Conservation (phyloP, 2,113 vertebrate genomes). For the Mormyrus lacerda region DNA sequence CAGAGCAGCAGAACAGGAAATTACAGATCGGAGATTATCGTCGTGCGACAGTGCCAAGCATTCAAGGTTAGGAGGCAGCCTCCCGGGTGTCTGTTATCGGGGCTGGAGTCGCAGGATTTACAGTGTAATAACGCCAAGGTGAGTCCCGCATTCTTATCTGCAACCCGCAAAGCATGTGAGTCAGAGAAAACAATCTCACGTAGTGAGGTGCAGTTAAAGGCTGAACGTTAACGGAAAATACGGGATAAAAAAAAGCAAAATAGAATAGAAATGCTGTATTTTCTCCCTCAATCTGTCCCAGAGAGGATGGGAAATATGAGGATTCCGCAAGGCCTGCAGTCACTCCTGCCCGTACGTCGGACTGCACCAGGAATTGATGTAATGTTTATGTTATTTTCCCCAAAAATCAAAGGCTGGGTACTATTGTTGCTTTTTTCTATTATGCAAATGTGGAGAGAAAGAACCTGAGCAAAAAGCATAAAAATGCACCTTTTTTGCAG, state of each 20-base stretch:
- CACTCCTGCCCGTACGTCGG: neutral
- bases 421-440: neutral
- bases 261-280: neutral
- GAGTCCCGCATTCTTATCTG: conserved; percentile 17
- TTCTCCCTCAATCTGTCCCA: neutral
- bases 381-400: neutral
- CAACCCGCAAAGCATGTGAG: conserved; percentile 12
- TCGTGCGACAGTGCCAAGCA: conserved; percentile 1
- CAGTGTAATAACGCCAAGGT: conserved; percentile 32
- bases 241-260: neutral
- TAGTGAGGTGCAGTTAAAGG: conserved; percentile 19
- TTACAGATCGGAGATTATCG: neutral
- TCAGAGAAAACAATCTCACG: neutral
- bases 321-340: neutral
- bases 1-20: conserved; percentile 14
- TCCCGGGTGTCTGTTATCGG: conserved; percentile 19
- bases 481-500: neutral
- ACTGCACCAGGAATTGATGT: neutral
- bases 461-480: neutral
- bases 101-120: conserved; percentile 31
- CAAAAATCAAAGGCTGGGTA: neutral
- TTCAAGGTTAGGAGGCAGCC: neutral
- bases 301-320: neutral
- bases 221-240: conserved; percentile 30
- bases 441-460: neutral